Evolutionary conservation across 2,113 vertebrate genomes (phyloP), one percentile per base, ranked within the genome.

Genomic region (Hypanus sabinus): DNA sequence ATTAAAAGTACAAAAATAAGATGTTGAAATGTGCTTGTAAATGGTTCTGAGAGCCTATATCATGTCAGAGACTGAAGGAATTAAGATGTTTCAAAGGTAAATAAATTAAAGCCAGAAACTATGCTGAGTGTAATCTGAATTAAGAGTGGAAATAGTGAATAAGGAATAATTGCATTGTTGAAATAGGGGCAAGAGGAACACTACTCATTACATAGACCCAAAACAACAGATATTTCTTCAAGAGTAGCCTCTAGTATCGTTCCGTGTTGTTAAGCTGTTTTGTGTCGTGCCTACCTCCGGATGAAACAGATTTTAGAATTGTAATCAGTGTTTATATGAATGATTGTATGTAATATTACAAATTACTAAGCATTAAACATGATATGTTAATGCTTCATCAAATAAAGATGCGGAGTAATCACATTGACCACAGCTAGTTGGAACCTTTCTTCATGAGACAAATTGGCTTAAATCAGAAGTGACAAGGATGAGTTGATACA

Each of bases 401-500:
- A 27, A 30, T 75, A 93, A 71, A 71, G 20, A 27, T 5, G 1
- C 8, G 11, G 27, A 93, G 2, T 46, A 55, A 65, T 46, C 10
- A 46, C 38, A 27, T 24, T 36, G 68, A 70, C 22, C 70, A 73
- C 36, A 55, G 33, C 55, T 46, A 93, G 38, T 93, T 36, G 70
- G 91, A 73, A 75, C 11, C 46, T 75, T 93, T 30, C 20, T 71
- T 93, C 71, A 93, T 75, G 91, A 55, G 91, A 55, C n/a, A 73
- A 73, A 73, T 93, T 73, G 70, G 20, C 38, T 93, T 93, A 93
- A 93, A 93, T 93, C 46, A 33, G 33, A 30, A 93, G 36, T 73
- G 91, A 93, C 91, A 93, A 27, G 33, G 24, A 73, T 75, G 70
- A 93, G 70, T 70, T 93, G 91, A 93, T 93, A 93, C 36, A 93